Conservation (phyloP, 2,797 vertebrate species). For the Hirundo rustica region DNA sequence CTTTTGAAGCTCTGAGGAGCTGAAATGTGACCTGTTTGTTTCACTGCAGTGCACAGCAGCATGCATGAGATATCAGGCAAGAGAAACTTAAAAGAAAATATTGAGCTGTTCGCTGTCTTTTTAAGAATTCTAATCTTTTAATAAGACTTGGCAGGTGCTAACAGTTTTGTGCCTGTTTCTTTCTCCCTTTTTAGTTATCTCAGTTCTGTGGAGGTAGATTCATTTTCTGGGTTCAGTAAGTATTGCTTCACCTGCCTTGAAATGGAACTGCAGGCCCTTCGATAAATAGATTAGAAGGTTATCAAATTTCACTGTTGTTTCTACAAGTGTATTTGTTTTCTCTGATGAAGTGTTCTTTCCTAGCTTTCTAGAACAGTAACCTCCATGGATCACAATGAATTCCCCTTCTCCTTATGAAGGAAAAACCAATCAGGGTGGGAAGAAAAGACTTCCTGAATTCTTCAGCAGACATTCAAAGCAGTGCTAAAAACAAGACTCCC, state of each 20-base stretch:
- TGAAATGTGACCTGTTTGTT: conserved; percentile 59
- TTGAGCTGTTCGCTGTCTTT: conserved; percentile 15
- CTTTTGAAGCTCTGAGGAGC: conserved; percentile 17
- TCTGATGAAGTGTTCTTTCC: neutral
- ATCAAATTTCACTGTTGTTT: conserved; percentile 42
- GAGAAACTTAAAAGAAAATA: conserved; percentile 59
- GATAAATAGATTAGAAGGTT: conserved; percentile 52
- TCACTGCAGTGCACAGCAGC: neutral
- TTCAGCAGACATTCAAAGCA: neutral
- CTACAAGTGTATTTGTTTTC: conserved; percentile 22
- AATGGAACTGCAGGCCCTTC: neutral
- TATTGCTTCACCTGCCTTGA: conserved; percentile 23
- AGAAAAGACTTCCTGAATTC: neutral
- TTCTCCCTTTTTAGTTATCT: conserved; percentile 9
- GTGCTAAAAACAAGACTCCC: neutral
- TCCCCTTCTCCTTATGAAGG: neutral
- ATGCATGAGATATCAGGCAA: neutral
- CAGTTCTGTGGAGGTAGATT: neutral
- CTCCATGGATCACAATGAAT: neutral
- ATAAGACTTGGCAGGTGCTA: conserved; percentile 49
- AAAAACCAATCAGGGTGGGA: neutral
- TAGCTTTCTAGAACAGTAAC: neutral
- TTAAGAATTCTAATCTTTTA: conserved; percentile 55
- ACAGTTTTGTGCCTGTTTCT: neutral
- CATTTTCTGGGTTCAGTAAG: conserved; percentile 35